Conservation (phyloP, 2,888 invertebrate genomes). For the Acholoe squamosa region DNA sequence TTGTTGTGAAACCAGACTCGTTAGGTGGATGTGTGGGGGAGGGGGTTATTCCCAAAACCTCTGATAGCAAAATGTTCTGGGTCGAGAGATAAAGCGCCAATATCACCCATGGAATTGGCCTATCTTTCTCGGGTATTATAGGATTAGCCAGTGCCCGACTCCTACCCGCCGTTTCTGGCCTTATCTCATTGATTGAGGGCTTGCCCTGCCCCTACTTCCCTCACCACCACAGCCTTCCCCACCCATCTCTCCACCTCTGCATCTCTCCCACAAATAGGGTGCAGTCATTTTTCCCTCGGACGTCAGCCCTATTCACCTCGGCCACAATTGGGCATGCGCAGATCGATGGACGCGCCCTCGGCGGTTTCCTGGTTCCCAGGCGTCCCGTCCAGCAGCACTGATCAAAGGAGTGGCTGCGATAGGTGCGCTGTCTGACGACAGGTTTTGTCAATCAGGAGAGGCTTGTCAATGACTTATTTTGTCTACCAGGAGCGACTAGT, state of each 20-base stretch:
- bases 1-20: too few relatives aligned
- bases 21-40: too few relatives aligned
- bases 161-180: too few relatives aligned
- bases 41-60: too few relatives aligned
- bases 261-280: not conserved
- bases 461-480: not conserved
- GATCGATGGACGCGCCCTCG: conserved; percentile 21
- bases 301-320: not conserved
- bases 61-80: too few relatives aligned
- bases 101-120: too few relatives aligned
- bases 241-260: not conserved
- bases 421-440: not conserved
- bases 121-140: too few relatives aligned
- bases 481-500: not conserved
- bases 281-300: not conserved
- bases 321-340: conserved; percentile 20
- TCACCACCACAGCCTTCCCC: not conserved
- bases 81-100: too few relatives aligned
- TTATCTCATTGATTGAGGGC: conserved; percentile 15
- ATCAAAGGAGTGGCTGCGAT: not conserved
- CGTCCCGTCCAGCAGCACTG: not conserved
- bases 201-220: not conserved
- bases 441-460: conserved; percentile 27
- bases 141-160: too few relatives aligned
- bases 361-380: conserved; percentile 10